Evolutionary conservation across 2,797 vertebrate genomes (phyloP).

Genomic region (Serranus cabrilla): DNA sequence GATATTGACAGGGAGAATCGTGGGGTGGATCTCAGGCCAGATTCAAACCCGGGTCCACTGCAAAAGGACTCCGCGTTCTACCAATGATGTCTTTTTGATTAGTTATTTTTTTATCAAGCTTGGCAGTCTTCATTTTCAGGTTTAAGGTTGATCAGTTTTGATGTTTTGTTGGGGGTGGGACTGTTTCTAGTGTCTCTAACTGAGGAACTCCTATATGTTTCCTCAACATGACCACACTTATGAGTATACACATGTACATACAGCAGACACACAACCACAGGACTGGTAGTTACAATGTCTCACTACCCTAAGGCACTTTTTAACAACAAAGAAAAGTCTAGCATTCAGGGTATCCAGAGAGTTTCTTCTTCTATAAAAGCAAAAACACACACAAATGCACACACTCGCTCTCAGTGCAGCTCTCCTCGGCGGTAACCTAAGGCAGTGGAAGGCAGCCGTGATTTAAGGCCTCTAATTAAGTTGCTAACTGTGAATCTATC

Average conservation of each 20-base stretch:
- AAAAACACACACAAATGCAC: slow-evolving; percentile 26
- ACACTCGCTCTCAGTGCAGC: slow-evolving; percentile 20
- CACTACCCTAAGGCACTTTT: slow-evolving; percentile 8
- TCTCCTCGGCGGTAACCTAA: slow-evolving; percentile 44
- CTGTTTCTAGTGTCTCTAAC: neutral
- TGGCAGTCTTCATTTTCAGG: neutral
- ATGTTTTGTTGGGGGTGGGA: neutral
- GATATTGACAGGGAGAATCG: too few species aligned
- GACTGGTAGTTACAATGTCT: neutral
- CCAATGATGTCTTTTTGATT: too few species aligned
- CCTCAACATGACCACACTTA: neutral
- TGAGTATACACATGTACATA: slow-evolving; percentile 10
- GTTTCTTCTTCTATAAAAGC: slow-evolving; percentile 20
- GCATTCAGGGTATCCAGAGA: slow-evolving; percentile 26
- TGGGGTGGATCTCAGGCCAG: too few species aligned
- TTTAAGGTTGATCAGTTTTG: neutral
- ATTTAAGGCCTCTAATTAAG: slow-evolving; percentile 82
- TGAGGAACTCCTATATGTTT: neutral
- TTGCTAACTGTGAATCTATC: slow-evolving; percentile 76
- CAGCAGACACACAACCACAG: neutral
- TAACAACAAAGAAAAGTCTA: slow-evolving; percentile 38
- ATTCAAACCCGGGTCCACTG: too few species aligned
- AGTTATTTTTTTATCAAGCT: too few species aligned
- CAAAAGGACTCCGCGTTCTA: too few species aligned
- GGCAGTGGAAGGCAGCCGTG: slow-evolving; percentile 64